Evolutionary conservation across 2,888 invertebrate species (phyloP).

Genomic region (Serrognathus titanus): DNA sequence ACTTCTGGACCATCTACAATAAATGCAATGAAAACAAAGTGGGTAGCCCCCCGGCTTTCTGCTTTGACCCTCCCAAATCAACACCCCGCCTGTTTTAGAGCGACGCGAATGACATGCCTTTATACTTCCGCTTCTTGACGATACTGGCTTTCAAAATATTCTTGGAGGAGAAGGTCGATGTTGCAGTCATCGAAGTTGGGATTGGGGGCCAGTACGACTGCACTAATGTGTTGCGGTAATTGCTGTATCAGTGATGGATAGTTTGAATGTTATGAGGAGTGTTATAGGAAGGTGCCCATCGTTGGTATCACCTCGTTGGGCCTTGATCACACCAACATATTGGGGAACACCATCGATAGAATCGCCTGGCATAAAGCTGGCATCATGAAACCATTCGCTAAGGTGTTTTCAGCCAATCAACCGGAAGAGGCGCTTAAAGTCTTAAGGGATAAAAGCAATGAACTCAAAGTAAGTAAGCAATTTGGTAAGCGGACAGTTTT

Average conservation of each 20-base stretch:
- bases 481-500: too few species aligned
- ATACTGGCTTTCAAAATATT: conserved; percentile 89
- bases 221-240: conserved; percentile 84
- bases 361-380: conserved; percentile 97
- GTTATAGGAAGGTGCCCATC: conserved; percentile 69
- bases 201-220: conserved; percentile 94
- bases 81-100: conserved; percentile 49
- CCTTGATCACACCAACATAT: conserved; percentile 78
- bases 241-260: not conserved
- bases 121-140: conserved; percentile 93
- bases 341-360: conserved; percentile 78
- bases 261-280: not conserved
- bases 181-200: conserved; percentile 93
- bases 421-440: conserved; percentile 63
- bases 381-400: conserved; percentile 76
- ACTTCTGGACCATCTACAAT: conserved; percentile 82
- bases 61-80: not conserved
- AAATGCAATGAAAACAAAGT: conserved; percentile 49
- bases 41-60: not conserved
- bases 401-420: conserved; percentile 71
- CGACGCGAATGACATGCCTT: conserved; percentile 72
- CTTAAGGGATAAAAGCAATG: conserved; percentile 60
- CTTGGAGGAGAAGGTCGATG: conserved; percentile 80
- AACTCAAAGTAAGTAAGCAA: conserved; percentile 55
- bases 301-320: conserved; percentile 90